Evolutionary conservation across 2,797 vertebrate species (phyloP).

Genomic region (Kryptopterus vitreolus): DNA sequence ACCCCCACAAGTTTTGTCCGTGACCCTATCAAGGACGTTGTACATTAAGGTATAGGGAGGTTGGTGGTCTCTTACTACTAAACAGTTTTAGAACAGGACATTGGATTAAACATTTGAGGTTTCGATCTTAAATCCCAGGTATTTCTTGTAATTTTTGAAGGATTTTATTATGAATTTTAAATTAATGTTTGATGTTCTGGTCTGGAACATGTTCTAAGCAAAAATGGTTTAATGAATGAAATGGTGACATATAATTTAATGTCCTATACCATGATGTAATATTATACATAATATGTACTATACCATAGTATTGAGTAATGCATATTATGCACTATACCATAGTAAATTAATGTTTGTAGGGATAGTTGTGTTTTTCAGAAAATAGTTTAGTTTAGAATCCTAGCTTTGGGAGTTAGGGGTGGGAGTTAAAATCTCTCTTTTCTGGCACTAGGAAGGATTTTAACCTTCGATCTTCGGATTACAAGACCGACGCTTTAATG

Average conservation of each 20-base stretch:
- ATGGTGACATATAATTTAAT: background rate
- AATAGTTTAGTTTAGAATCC: conserved; percentile 58
- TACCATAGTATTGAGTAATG: background rate
- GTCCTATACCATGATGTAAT: background rate
- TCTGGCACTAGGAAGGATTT: conserved; percentile 55
- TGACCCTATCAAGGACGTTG: background rate
- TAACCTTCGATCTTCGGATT: conserved; percentile 56
- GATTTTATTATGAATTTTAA: accelerated
- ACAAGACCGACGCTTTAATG: conserved; percentile 62
- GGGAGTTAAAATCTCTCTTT: conserved; percentile 56
- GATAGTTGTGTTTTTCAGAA: conserved; percentile 7
- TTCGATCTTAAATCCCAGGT: no score
- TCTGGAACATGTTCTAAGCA: no score
- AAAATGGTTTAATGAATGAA: no score
- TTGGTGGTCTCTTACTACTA: conserved; percentile 20
- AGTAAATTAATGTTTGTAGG: no score
- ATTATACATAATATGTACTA: conserved; percentile 4
- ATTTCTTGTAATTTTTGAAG: no score
- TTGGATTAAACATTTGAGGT: no score
- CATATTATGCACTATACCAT: conserved; percentile 22
- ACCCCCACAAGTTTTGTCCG: conserved; percentile 4
- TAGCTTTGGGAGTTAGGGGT: conserved; percentile 62
- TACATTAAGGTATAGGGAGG: background rate
- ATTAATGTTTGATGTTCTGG: no score
- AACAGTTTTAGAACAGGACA: accelerated